Evolutionary conservation across 2,797 vertebrate species (phyloP).

Genomic region (Eurystomus glaucurus): DNA sequence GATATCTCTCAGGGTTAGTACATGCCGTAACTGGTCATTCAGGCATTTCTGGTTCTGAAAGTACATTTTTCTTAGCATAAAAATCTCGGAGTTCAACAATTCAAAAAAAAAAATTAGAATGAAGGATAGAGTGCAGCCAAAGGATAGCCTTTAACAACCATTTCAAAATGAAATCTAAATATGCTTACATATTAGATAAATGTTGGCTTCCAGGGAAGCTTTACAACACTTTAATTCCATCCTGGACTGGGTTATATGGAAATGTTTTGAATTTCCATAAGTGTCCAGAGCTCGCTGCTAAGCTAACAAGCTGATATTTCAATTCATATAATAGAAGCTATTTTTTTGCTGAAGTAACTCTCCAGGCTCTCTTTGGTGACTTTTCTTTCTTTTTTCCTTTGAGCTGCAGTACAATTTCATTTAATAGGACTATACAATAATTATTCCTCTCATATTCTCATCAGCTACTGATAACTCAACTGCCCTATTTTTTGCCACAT

Average conservation of each 20-base stretch:
- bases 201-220: conserved; percentile 63
- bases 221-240: conserved; percentile 56
- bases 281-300: neutral
- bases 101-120: neutral
- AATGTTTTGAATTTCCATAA: conserved; percentile 50
- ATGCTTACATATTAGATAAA: conserved; percentile 75
- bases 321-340: neutral
- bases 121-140: conserved; percentile 70
- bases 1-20: conserved; percentile 62
- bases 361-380: neutral
- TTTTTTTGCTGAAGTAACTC: conserved; percentile 34
- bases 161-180: conserved; percentile 77
- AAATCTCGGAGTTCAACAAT: conserved; percentile 46
- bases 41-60: conserved; percentile 64
- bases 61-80: conserved; percentile 49
- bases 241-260: conserved; percentile 48
- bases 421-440: conserved; percentile 19
- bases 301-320: conserved; percentile 22
- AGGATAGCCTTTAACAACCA: conserved; percentile 68
- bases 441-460: conserved; percentile 16
- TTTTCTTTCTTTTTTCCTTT: neutral
- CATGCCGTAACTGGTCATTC: conserved; percentile 63
- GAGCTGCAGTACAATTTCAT: neutral
- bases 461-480: conserved; percentile 1
- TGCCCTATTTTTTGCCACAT: neutral